Base-by-base conservation (phyloP, 35 echinoderm and acorn worm genomes). In the Ophiothrix spiculata region DNA sequence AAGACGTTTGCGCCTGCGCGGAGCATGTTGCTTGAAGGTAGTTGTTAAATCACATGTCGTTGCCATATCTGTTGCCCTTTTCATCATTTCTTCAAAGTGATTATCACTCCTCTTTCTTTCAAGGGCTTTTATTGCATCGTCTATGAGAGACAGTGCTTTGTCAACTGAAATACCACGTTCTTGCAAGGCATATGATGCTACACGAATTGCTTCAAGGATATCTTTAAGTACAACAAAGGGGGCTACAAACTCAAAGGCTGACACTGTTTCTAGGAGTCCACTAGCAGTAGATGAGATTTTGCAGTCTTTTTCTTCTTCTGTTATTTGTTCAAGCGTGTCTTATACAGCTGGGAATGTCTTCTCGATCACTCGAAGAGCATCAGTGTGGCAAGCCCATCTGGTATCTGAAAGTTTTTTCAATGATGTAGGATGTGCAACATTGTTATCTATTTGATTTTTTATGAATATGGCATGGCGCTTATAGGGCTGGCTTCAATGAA, bases 351-450 rank as follows among this genome's bases (percentile, higher is more conserved):
- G 83, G 0, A 75, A 75, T 39, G 83, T 86, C 76, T 40, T 36
- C 76, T 42, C 45, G 35, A 86, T 56, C 23, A 56, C 69, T 32
- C 64, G 64, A 2, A 77, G 41, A 2, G 84, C 69, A 77, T 76
- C 64, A 76, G 64, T 39, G 29, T 25, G 84, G 33, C 84, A 77
- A 40, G 84, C 84, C 84, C 84, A 86, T 56, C 73, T 45, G 25
- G 84, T 77, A 28, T 76, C 16, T 6, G 76, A 78, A 2, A 78
- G 76, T 82, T 25, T 4, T 56, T 82, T 56, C 2, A 82, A 54
- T 49, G 80, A 32, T n/a, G 1, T 31, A 56, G 80, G 80, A 15
- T 23, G 25, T 56, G 25, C 16, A 35, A 32, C 35, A 56, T 34
- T 25, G 3, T 2, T 15, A 25, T 69, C 29, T 69, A 4, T 15